These are phyloP conservation scores for Mastigias papua DNA, from an alignment of 30 jellyfish, hydroid and myxozoan species.

Conservation along the genomic window DNA sequence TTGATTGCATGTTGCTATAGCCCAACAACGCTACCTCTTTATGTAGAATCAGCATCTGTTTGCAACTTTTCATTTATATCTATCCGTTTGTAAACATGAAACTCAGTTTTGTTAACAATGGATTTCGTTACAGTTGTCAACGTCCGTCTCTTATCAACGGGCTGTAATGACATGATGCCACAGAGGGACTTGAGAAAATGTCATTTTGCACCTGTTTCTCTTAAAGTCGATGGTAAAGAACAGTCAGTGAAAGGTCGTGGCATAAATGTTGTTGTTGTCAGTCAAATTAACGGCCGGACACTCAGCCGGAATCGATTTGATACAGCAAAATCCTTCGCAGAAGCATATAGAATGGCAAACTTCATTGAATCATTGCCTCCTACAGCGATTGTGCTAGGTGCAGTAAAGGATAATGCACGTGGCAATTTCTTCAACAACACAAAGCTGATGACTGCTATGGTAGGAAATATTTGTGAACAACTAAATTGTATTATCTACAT, in stretches of 20 bases:
- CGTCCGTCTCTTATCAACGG: slow-evolving; percentile 38
- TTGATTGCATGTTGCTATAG: too few species aligned
- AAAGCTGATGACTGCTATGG: slow-evolving; percentile 43
- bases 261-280: slow-evolving; percentile 62
- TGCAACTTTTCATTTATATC: neutral
- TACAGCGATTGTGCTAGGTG: slow-evolving; percentile 50
- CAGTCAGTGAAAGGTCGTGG: slow-evolving; percentile 53
- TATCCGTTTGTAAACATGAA: neutral
- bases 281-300: slow-evolving; percentile 46
- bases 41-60: too few species aligned
- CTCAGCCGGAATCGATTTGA: slow-evolving; percentile 48
- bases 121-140: neutral
- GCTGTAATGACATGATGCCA: slow-evolving; percentile 65
- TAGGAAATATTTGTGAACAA: neutral
- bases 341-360: slow-evolving; percentile 37
- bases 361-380: slow-evolving; percentile 26
- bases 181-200: slow-evolving; percentile 21
- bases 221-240: slow-evolving; percentile 54
- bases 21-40: too few species aligned
- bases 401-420: slow-evolving; percentile 42
- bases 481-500: too few species aligned
- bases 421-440: slow-evolving; percentile 1
- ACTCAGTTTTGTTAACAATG: neutral
- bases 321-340: slow-evolving; percentile 38
- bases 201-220: slow-evolving; percentile 20